Evolutionary conservation across 2,113 vertebrate species (phyloP), one percentile per base, ranked within the genome.

Genomic region (Caranx melampygus): DNA sequence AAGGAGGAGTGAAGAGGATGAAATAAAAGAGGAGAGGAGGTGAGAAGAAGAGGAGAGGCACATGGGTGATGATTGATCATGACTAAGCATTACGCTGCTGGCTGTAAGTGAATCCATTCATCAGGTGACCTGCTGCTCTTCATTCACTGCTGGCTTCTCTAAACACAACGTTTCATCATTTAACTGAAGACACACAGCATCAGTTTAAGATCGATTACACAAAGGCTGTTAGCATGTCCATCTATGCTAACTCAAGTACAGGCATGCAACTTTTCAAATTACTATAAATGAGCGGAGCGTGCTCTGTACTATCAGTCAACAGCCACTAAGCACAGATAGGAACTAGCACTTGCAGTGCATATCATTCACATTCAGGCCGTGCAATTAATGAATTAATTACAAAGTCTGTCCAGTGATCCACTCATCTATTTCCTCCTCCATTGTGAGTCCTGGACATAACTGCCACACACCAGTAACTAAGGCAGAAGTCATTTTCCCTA

Each of bases 1-100:
- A n/a, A 44, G 51, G 44, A 60, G 4, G 13, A 65, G 42, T 52
- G 7, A 33, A 12, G 11, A 74, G 15, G 45, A 20, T 34, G 40
- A 74, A 63, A 55, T 11, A 35, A 55, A 72, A 55, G 34, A 68
- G 35, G 26, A 69, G 16, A 72, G 21, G 47, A 75, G 55, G 69
- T 20, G 37, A 73, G 65, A 62, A 65, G 64, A 51, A 63, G 45
- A 70, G 49, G 35, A 57, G 67, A 64, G 68, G 57, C 45, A 68
- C 44, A 54, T 44, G 67, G 35, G 42, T 18, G 68, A 81, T 78
- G 75, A 85, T 26, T 61, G 62, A 88, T 90, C 85, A 84, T 82
- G 87, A 93, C 83, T 86, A 85, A 91, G 88, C 83, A 70, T 88
- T 67, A 83, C 35, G 15, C 71, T 59, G 81, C 61, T 67, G 75